Conservation (phyloP, 2,113 vertebrate genomes). For the Nicator chloris region DNA sequence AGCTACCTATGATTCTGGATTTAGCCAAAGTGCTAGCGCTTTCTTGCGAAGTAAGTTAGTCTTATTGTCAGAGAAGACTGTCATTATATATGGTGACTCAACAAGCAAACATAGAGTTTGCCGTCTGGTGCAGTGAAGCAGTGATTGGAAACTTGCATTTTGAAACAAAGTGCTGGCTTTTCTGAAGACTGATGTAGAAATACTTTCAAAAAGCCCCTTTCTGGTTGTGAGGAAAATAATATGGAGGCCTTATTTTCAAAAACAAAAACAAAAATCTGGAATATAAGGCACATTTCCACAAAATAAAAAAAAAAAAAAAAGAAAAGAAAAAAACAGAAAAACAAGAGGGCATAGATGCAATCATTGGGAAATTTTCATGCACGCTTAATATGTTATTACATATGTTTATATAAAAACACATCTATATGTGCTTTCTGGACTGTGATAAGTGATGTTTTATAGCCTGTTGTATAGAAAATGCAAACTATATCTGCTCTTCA, state of each 20-base stretch:
- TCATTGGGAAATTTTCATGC: conserved; percentile 92
- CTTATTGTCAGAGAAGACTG: conserved; percentile 74
- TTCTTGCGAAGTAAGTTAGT: conserved; percentile 75
- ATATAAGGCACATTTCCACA: conserved; percentile 85
- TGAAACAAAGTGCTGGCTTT: conserved; percentile 78
- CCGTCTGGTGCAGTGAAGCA: conserved; percentile 67
- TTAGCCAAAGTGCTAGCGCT: conserved; percentile 86
- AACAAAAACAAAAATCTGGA: conserved; percentile 75
- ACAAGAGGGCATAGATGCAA: conserved; percentile 80
- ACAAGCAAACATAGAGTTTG: conserved; percentile 70
- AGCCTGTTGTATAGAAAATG: conserved; percentile 99
- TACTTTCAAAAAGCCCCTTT: conserved; percentile 83
- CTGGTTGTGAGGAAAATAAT: conserved; percentile 83
- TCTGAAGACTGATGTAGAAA: conserved; percentile 81
- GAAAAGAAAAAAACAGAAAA: conserved; percentile 50
- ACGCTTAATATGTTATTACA: conserved; percentile 99
- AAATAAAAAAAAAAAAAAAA: conserved; percentile 57
- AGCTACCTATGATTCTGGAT: conserved; percentile 84
- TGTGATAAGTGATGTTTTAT: conserved; percentile 99
- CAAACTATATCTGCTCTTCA: conserved; percentile 98
- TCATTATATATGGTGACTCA: conserved; percentile 66
- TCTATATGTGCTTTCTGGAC: conserved; percentile 99
- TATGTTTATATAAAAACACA: conserved; percentile 99
- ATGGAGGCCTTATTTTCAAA: conserved; percentile 90
- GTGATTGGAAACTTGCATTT: conserved; percentile 73